phyloP scores from a whole-genome alignment of 92 coral and sea anemone genomes.

The Siderastrea siderea region DNA sequence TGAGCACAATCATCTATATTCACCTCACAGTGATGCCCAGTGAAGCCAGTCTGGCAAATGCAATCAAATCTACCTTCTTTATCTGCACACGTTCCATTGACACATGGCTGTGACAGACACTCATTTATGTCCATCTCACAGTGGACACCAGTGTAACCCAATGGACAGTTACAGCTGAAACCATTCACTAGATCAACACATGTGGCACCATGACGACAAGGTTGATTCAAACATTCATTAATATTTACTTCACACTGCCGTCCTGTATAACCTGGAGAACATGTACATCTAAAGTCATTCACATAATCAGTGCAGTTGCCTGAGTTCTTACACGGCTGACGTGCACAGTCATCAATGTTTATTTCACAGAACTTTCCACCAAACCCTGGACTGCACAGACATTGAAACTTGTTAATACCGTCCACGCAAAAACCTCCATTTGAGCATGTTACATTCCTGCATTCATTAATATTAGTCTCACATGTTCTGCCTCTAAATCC shows the following conservation, averaged over 20 bases:
- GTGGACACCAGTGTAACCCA: constrained; percentile 70
- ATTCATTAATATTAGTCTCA: constrained; percentile 71
- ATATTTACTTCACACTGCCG: constrained; percentile 79
- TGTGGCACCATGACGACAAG: constrained; percentile 72
- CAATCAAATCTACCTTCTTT: constrained; percentile 77
- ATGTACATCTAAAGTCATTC: constrained; percentile 73
- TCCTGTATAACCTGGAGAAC: constrained; percentile 83
- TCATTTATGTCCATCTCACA: constrained; percentile 78
- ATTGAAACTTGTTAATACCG: constrained; percentile 75
- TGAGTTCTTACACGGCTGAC: constrained; percentile 73
- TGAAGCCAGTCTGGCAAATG: constrained; percentile 75
- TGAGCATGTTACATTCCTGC: constrained; percentile 57
- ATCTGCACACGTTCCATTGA: constrained; percentile 80
- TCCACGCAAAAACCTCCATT: constrained; percentile 84
- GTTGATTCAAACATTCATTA: constrained; percentile 76
- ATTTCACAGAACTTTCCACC: constrained; percentile 79
- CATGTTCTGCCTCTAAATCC: constrained; percentile 82
- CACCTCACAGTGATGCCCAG: constrained; percentile 68
- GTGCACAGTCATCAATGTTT: constrained; percentile 87
- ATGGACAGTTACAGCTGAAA: constrained; percentile 72
- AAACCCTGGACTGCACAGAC: constrained; percentile 84
- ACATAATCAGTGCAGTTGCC: constrained; percentile 90
- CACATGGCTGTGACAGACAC: constrained; percentile 74
- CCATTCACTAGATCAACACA: constrained; percentile 80
- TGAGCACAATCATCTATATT: constrained; percentile 77